Base-by-base conservation (phyloP, 2,113 vertebrate genomes). In the Apistogramma diplotaenia region DNA sequence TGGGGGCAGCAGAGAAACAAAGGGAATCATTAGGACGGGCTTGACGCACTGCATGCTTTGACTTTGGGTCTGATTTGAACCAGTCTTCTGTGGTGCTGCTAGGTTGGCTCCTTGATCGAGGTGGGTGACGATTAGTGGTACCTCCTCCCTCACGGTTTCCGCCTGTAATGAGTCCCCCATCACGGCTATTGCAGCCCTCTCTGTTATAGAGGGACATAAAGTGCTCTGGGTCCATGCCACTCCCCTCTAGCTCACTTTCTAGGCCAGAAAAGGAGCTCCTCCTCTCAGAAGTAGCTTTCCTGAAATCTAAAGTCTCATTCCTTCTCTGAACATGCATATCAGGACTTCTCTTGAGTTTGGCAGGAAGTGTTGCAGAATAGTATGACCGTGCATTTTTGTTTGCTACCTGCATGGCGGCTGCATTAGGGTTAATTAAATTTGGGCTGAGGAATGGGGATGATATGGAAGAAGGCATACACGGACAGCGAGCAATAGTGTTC, bases 1-100 rank as follows among this genome's bases (percentile, higher is more conserved):
- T 97, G 95, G 97, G 96, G 96, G 96, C 96, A 95, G 96, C 95
- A 96, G 97, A 96, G 96, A 96, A 97, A 95, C 95, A 97, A 87
- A 98, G 93, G 96, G 95, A 96, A 94, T 96, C 94, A 88, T 96
- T 97, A 95, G 96, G 89, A 49, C 40, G 83, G 43, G 97, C 94
- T 91, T 95, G 89, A 72, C 86, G 93, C 79, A 93, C 84, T 87
- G 89, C 82, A 91, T 90, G 89, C 74, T 94, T 91, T 74, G 78
- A 85, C 51, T 90, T 91, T 74, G 60, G 84, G 59, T 95, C 94
- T 81, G 93, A 86, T 74, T 81, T 93, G 46, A 90, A 91, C 90
- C 93, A 94, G 49, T 95, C 94, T 13, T 94, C 94, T 56, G 88
- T 75, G 76, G 76, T 77, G 59, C 91, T 46, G 62, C 89, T 77